Conservation (phyloP, 2,888 invertebrate genomes). For the Pheosia tremula region DNA sequence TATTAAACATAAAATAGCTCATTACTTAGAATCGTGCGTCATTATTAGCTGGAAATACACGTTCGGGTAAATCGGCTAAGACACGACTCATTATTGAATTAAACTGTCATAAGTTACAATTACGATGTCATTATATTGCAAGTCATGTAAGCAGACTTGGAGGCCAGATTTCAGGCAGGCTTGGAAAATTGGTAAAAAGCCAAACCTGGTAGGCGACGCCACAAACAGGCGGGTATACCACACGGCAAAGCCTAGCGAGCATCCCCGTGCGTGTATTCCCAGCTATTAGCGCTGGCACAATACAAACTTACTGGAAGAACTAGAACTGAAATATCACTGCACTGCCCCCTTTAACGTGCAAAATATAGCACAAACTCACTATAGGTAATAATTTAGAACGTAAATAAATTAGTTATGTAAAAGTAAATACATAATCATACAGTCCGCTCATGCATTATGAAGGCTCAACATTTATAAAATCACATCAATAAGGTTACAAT, state of each 20-base stretch:
- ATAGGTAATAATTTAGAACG: slow-evolving; percentile 15
- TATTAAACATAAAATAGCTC: slow-evolving; percentile 16
- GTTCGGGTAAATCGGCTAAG: background rate
- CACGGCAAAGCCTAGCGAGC: too few relatives aligned
- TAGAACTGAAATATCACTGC: slow-evolving; percentile 33
- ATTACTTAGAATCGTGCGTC: slow-evolving; percentile 12
- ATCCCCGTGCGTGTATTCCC: too few relatives aligned
- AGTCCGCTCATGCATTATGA: background rate
- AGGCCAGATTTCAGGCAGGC: too few relatives aligned
- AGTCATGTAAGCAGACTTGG: too few relatives aligned
- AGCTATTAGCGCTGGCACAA: background rate
- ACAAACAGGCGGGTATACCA: too few relatives aligned
- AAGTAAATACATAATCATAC: slow-evolving; percentile 1
- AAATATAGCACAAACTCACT: background rate
- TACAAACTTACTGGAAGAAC: slow-evolving; percentile 46
- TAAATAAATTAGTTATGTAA: background rate
- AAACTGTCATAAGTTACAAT: too few relatives aligned
- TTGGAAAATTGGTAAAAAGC: too few relatives aligned
- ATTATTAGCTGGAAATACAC: slow-evolving; percentile 8
- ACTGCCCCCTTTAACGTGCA: slow-evolving; percentile 22
- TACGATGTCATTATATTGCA: too few relatives aligned
- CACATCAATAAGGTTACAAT: background rate
- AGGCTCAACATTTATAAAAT: background rate
- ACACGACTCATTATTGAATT: too few relatives aligned
- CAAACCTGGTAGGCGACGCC: too few relatives aligned